phyloP scores from a whole-genome alignment of 2,797 vertebrate species.

The Nothura maculosa region DNA sequence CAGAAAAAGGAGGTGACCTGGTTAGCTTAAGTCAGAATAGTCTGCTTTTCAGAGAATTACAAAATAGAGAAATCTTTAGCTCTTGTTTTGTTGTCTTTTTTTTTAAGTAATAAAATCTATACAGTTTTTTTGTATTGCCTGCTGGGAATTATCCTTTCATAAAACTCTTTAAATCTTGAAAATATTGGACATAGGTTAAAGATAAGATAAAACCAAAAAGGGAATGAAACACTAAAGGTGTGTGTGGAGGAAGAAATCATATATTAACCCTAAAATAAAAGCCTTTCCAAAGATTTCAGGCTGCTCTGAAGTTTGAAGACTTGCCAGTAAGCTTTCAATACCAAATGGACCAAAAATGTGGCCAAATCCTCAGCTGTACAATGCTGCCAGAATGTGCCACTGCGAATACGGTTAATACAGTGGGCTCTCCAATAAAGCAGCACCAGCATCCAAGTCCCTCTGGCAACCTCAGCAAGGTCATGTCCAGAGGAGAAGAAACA shows the following conservation, averaged over 20 bases:
- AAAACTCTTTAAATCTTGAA: not conserved
- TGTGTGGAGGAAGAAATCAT: accelerated
- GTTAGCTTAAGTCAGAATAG: not conserved
- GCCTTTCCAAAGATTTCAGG: not conserved
- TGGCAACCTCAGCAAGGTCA: not conserved
- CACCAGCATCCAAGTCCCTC: accelerated
- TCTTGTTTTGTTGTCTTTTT: not conserved
- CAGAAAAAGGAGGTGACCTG: not conserved
- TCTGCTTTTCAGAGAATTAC: not conserved
- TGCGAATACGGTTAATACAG: accelerated
- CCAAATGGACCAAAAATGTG: not conserved
- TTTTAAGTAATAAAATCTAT: not conserved
- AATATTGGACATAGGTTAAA: not conserved
- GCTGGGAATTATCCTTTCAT: slow-evolving; percentile 29
- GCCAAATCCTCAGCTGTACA: not conserved
- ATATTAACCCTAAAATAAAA: not conserved
- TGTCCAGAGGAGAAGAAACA: accelerated
- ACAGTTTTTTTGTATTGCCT: slow-evolving; percentile 40
- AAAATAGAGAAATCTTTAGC: not conserved
- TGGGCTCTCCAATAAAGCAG: not conserved
- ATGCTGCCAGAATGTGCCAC: not conserved
- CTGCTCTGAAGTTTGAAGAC: not conserved
- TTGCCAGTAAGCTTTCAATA: not conserved
- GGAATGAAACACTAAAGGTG: not conserved
- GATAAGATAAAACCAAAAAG: not conserved